Evolutionary conservation across 2,888 invertebrate species (phyloP).

Genomic region (Hirtodrosophila alboralis): DNA sequence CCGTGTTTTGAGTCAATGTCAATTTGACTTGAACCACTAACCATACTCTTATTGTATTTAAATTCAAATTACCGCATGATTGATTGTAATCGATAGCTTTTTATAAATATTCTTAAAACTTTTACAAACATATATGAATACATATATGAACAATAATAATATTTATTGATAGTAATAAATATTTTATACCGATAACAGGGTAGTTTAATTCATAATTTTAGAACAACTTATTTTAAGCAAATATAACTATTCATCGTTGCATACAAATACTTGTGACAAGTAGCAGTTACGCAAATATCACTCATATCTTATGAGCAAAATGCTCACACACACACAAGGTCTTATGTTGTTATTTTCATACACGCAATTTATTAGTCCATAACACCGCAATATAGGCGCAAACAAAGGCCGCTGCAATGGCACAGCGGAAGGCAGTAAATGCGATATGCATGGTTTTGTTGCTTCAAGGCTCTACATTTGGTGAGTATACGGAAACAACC

Average conservation of each 20-base stretch:
- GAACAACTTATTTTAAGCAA: background rate
- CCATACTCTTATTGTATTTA: too few relatives aligned
- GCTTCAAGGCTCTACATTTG: constrained; percentile 33
- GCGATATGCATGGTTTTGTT: constrained; percentile 61
- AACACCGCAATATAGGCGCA: constrained; percentile 1
- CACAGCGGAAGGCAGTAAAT: constrained; percentile 39
- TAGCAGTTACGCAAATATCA: constrained; percentile 4
- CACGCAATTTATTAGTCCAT: constrained; percentile 1
- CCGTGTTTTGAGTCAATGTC: too few relatives aligned
- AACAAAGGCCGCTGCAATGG: constrained; percentile 44
- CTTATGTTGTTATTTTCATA: constrained; percentile 22
- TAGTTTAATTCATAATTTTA: background rate
- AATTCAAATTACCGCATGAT: too few relatives aligned
- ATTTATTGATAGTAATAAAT: too few relatives aligned
- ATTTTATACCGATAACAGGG: too few relatives aligned
- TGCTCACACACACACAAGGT: constrained; percentile 3
- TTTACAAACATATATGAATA: too few relatives aligned
- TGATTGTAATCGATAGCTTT: too few relatives aligned
- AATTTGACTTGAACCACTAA: too few relatives aligned
- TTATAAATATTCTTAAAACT: too few relatives aligned
- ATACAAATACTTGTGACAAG: constrained; percentile 14
- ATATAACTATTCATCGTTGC: background rate
- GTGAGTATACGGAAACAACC: constrained; percentile 42
- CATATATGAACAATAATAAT: too few relatives aligned
- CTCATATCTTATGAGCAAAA: background rate